Percentiles rank a stretch among this genome's conserved stretches.
Evolutionary conservation across 92 coral and sea anemone species (phyloP).

Genomic region (Hydrozoanthus gracilis): DNA sequence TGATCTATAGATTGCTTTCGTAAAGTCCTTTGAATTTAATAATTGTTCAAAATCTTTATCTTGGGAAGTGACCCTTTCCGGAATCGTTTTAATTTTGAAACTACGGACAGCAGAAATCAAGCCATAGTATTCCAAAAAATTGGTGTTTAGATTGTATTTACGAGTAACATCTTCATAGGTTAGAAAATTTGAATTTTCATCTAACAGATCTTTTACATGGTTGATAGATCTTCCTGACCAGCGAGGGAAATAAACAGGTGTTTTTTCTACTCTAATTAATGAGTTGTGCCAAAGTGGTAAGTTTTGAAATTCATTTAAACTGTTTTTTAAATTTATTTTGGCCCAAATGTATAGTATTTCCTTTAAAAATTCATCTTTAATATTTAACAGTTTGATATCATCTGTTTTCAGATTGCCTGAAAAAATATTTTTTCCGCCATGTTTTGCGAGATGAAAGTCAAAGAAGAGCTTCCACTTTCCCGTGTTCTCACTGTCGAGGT

Average conservation of each 20-base stretch:
- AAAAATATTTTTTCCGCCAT: slow-evolving; percentile 5
- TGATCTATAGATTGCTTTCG: slow-evolving; percentile 7
- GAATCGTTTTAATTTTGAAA: slow-evolving; percentile 7
- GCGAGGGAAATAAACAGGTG: slow-evolving; percentile 12
- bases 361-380: background rate
- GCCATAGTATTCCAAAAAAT: slow-evolving; percentile 10
- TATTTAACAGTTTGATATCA: slow-evolving; percentile 4
- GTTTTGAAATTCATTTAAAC: slow-evolving; percentile 7
- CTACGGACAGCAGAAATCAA: slow-evolving; percentile 24
- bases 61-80: slow-evolving; percentile 2
- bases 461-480: too few species aligned
- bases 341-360: slow-evolving; percentile 10
- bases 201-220: slow-evolving; percentile 1
- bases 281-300: too few species aligned
- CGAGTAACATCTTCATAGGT: slow-evolving; percentile 7
- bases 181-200: slow-evolving; percentile 2
- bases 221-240: slow-evolving; percentile 10
- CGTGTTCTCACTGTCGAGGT: background rate
- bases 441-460: too few species aligned
- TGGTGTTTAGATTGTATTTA: slow-evolving; percentile 9
- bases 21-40: background rate
- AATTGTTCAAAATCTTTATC: slow-evolving; percentile 9
- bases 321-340: slow-evolving; percentile 3
- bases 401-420: slow-evolving; percentile 6
- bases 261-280: slow-evolving; percentile 7